Evolutionary conservation across 1,140 invertebrate species (phyloP), one percentile per base, ranked within the genome.

Genomic region (Homarus americanus): DNA sequence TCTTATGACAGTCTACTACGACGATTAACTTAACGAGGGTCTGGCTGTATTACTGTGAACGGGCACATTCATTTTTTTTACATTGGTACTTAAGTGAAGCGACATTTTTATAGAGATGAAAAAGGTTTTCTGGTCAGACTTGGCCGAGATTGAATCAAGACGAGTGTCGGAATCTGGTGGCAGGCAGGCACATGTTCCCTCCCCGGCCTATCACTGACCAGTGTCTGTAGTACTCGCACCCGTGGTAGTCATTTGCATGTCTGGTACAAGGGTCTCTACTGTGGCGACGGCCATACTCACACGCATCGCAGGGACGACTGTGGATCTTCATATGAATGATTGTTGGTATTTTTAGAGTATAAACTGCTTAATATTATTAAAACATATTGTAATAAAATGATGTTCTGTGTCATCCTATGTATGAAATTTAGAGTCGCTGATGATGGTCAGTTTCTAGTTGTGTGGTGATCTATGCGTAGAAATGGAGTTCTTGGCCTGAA

Each of bases 331-430:
- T 73, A 63, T 76, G 83, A 76, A 53, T 86, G 83, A 86, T 49
- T 86, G 69, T 86, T 86, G 41, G 69, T 86, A 73, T 86, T 76
- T 41, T 86, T 75, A 86, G 83, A 86, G 41, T 58, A 86, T 86
- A 86, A 86, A 86, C 73, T 76, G 83, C 83, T 86, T 86, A 75
- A 86, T 76, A 86, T 86, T 86, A 86, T 76, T 40, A 86, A 69
- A 73, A 72, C 69, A 53, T 84, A 84, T 53, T 75, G 69, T 76
- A 76, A 76, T 75, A 86, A 86, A 76, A 58, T 32, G 63, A 49
- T 83, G 82, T 83, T 76, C 72, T 75, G 83, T 86, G 72, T 86
- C 83, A 86, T 49, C 72, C 83, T 86, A 28, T 86, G 72, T 86
- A 41, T 86, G 69, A 86, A 72, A 76, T 86, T 53, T 86, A 86